phyloP scores from a whole-genome alignment of 2,888 invertebrate genomes.

The Desoria tigrina region DNA sequence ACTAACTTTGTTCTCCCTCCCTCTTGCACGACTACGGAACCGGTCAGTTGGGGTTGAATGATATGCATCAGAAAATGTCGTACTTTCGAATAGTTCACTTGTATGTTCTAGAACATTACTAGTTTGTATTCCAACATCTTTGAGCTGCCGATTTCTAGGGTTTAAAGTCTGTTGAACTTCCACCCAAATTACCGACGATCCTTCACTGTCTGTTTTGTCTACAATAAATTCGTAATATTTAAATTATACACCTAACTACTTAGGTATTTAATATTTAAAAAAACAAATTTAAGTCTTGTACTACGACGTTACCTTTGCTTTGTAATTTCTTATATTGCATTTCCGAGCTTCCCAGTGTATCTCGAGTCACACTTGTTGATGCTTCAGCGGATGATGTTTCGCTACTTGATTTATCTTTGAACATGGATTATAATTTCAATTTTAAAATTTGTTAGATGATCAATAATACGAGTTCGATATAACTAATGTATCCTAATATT shows the following conservation, averaged over 20 bases:
- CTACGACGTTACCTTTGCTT: too few relatives aligned
- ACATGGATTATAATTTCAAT: too few relatives aligned
- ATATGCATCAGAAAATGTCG: neutral
- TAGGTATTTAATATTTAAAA: too few relatives aligned
- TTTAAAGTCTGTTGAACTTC: conserved; percentile 26
- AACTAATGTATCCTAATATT: too few relatives aligned
- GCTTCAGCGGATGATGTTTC: too few relatives aligned
- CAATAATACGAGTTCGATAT: too few relatives aligned
- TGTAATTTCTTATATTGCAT: too few relatives aligned
- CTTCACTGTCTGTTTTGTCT: conserved; percentile 27
- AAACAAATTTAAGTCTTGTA: too few relatives aligned
- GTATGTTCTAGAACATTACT: neutral
- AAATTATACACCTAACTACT: neutral
- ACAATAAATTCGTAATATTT: neutral
- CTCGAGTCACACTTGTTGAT: too few relatives aligned
- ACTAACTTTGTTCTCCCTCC: neutral
- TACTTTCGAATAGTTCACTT: neutral
- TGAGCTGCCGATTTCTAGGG: neutral
- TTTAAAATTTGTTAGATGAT: too few relatives aligned
- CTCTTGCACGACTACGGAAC: neutral
- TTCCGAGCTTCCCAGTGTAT: too few relatives aligned
- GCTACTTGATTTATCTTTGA: too few relatives aligned
- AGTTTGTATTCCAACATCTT: conserved; percentile 2
- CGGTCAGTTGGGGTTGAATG: conserved; percentile 16
- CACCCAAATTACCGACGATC: conserved; percentile 37